Evolutionary conservation across 1,140 invertebrate genomes (phyloP), one percentile per base, ranked within the genome.

Genomic region (Hyles euphorbiae): DNA sequence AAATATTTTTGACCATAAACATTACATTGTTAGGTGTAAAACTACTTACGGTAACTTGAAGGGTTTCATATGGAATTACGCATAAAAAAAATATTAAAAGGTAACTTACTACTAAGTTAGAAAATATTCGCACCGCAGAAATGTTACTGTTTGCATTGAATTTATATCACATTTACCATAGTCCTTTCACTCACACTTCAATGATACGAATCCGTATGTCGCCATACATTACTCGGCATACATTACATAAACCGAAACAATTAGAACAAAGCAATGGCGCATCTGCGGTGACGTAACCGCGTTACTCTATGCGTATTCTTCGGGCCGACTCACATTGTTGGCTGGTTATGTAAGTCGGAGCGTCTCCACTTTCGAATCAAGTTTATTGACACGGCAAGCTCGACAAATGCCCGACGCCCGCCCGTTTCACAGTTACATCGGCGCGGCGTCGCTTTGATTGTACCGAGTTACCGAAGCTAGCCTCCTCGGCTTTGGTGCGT

Each of bases 311-410:
- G 76, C 58, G 61, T 72, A 70, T 64, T 65, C 67, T 70, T 67
- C 67, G 70, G 67, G 54, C 66, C 65, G 58, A 62, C 68, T 74
- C 72, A 83, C 81, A 88, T 87, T 87, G 83, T 86, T 84, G 80
- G 68, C 66, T 71, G 83, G 82, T 88, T 88, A 87, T 87, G 81
- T 88, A 88, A 88, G 83, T 67, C 72, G 83, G 76, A 86, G 76
- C 86, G 83, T 88, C 86, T 88, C 86, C 76, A 87, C 86, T 88
- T 88, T 88, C 86, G 83, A 88, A 88, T 86, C 83, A 87, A 86
- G 86, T 88, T 88, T 88, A 88, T 88, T 88, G 86, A 88, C 86
- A 87, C 85, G 79, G 78, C 81, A 83, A 84, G 81, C 79, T 85
- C 83, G 79, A 85, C 84, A 87, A 85, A 80, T 78, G 79, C 75